phyloP scores from a whole-genome alignment of 1,140 invertebrate species.

The Drosophila albomicans region DNA sequence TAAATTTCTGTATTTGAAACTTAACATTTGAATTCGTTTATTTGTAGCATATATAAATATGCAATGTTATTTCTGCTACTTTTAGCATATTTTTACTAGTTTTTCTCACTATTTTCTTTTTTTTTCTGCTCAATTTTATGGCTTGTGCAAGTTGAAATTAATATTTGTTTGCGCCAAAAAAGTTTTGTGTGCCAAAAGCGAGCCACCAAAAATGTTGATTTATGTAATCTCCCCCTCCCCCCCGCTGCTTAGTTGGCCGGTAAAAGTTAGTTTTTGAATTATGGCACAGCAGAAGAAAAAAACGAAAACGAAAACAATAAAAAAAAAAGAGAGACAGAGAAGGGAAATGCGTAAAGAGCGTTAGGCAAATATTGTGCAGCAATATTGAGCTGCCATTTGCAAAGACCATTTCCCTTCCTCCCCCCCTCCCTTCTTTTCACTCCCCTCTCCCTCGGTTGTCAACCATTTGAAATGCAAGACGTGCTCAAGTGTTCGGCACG shows the following conservation, averaged over 20 bases:
- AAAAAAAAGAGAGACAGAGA: background rate
- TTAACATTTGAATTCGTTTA: too few species aligned
- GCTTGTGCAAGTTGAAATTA: slow-evolving; percentile 76
- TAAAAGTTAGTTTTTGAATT: slow-evolving; percentile 79
- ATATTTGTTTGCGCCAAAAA: slow-evolving; percentile 78
- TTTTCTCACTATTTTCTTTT: slow-evolving; percentile 7
- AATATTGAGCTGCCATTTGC: slow-evolving; percentile 17
- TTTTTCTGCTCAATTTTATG: slow-evolving; percentile 53
- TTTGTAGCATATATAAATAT: background rate
- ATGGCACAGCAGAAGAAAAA: slow-evolving; percentile 59
- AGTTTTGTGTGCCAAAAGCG: slow-evolving; percentile 46
- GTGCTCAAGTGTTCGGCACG: slow-evolving; percentile 49
- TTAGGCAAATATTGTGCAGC: slow-evolving; percentile 34
- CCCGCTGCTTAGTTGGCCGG: slow-evolving; percentile 3
- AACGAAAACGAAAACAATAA: background rate
- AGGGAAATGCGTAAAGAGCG: slow-evolving; percentile 47
- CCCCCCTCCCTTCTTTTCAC: background rate
- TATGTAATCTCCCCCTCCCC: slow-evolving; percentile 58
- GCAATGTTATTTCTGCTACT: background rate
- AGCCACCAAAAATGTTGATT: slow-evolving; percentile 74
- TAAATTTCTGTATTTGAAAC: too few species aligned
- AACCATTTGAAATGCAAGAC: slow-evolving; percentile 23
- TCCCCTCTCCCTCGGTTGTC: too few species aligned
- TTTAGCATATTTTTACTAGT: background rate
- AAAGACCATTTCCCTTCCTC: background rate